Conservation (phyloP, 35 echinoderm and acorn worm species). For the Lytechinus pictus region DNA sequence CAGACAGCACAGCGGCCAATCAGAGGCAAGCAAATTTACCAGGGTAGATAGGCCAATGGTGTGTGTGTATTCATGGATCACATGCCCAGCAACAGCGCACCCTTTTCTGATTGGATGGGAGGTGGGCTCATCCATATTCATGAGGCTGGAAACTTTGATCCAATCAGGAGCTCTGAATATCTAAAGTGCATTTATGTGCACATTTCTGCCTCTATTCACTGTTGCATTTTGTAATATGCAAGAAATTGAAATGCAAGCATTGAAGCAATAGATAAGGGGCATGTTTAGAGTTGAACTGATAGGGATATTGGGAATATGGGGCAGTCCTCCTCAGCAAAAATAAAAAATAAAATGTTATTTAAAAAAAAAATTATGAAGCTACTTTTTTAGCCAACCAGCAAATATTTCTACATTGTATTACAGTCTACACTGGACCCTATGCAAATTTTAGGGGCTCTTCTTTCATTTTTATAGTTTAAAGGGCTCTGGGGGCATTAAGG, state of each 20-base stretch:
- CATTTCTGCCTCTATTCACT: background rate
- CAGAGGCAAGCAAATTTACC: background rate
- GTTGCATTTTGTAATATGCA: background rate
- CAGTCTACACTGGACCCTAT: too few relatives aligned
- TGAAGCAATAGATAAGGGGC: background rate
- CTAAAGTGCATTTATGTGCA: background rate
- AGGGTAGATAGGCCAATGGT: background rate
- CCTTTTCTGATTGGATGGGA: background rate
- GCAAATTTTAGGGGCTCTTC: too few relatives aligned
- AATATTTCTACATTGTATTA: too few relatives aligned
- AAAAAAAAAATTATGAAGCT: too few relatives aligned
- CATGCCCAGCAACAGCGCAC: background rate
- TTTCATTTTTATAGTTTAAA: too few relatives aligned
- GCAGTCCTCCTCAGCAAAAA: background rate
- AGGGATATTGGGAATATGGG: background rate
- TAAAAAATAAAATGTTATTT: too few relatives aligned
- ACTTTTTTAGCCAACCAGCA: too few relatives aligned
- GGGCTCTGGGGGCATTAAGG: too few relatives aligned
- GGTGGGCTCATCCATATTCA: background rate
- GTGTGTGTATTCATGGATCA: background rate
- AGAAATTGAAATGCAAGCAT: background rate
- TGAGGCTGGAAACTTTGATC: background rate
- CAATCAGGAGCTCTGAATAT: background rate
- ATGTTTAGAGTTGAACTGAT: background rate
- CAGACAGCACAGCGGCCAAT: background rate